Evolutionary conservation across 1,140 invertebrate genomes (phyloP), one percentile per base, ranked within the genome.

Genomic region (Eriocheir sinensis): DNA sequence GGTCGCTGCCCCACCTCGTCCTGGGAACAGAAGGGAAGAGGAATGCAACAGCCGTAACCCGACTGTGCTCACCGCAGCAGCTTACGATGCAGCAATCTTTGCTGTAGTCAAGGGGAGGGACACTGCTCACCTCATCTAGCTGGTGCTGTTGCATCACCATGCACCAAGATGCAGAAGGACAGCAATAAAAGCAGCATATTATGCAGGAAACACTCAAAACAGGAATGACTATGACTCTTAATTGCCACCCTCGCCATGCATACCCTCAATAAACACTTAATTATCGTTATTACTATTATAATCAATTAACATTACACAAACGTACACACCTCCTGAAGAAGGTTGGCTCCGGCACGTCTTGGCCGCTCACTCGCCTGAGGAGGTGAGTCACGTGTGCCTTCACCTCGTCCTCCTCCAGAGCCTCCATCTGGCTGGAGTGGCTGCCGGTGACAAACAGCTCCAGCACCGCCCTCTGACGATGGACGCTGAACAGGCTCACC

Each of bases 311-410:
- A n/a, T n/a, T n/a, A 86, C 85, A 86, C 41, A 36, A 17, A 38
- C 44, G 41, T 21, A 36, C 86, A 30, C 48, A 89, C 93, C 93
- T 85, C 21, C 90, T 85, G 27, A 94, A 94, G 90, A 94, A 94
- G 6, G 89, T 94, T 0, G 93, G 93, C 21, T 88, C 0, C n/a
- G 93, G 89, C 6, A 94, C 44, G 34, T 30, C 40, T 8, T 85
- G 32, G 0, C 36, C 80, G 27, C 41, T 48, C 9, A 90, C 89
- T 53, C 44, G 53, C 2, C 32, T 91, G 0, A 94, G 89, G 2
- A 94, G 81, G 34, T 85, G 40, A 0, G 40, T 41, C 9, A 94
- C 34, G 27, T 94, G 93, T 4, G 34, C 15, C 48, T 41, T 72
- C 30, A 94, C 89, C 4, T 30, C 41, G 9, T 36, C 2, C 38